Base-by-base conservation (phyloP, 2,113 vertebrate genomes). In the Lophius piscatorius region DNA sequence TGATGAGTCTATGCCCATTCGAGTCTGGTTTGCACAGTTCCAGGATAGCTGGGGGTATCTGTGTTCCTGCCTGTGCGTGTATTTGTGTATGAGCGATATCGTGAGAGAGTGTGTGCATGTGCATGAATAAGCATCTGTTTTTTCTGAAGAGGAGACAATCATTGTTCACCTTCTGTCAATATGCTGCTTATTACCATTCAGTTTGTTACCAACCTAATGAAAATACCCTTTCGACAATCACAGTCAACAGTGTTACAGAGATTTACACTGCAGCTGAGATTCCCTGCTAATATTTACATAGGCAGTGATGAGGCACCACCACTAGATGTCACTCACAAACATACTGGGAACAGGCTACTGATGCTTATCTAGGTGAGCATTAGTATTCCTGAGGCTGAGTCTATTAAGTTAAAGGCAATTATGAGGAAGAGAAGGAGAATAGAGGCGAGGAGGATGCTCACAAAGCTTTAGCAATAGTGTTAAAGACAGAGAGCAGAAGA, bases 381-480 rank as follows among this genome's bases (percentile, higher is more conserved):
- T 89, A 87, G 85, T 88, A 90, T 91, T 90, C 88, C 76, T 55
- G 69, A 51, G 63, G 84, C 79, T 75, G 76, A 76, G 67, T 77
- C 81, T 83, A 91, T 91, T 88, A 90, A 89, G 88, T 91, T 88
- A 90, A 91, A 90, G 87, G 87, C 89, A 89, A 90, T 91, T 90
- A 89, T 89, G 87, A 84, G 82, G 83, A 86, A 70, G 75, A 72
- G 78, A 85, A 83, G 69, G 82, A 83, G 67, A 81, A 83, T 29
- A 56, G 62, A 80, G 54, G 51, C 81, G 81, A 81, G 64, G 72
- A 83, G 77, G 81, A 83, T 80, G 77, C 88, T 80, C 80, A 85
- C 80, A 68, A 86, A 82, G 83, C 74, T 76, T 72, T 66, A 74
- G 74, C 74, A 70, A 60, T 58, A 46, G 72, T 69, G 74, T 78